Conservation (phyloP, 1,140 invertebrate genomes). For the Polypedilum vanderplanki region DNA sequence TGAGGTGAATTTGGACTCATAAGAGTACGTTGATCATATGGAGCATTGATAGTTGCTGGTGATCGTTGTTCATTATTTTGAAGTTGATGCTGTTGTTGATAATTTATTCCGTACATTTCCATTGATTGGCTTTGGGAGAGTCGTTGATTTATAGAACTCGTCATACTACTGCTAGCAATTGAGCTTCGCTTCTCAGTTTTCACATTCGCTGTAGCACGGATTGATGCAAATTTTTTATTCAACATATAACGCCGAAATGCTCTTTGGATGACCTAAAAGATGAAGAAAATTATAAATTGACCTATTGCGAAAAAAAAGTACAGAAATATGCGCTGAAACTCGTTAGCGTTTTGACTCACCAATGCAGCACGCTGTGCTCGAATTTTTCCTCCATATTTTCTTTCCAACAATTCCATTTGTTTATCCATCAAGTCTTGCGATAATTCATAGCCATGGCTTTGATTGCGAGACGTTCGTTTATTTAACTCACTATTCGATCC, state of each 20-base stretch:
- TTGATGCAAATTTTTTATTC: slow-evolving; percentile 88
- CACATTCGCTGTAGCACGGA: slow-evolving; percentile 71
- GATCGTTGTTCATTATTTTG: neutral
- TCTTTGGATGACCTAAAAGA: slow-evolving; percentile 63
- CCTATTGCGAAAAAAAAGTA: neutral
- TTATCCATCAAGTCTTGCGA: slow-evolving; percentile 94
- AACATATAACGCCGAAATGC: slow-evolving; percentile 89
- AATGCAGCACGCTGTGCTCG: slow-evolving; percentile 86
- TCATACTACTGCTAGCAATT: slow-evolving; percentile 44
- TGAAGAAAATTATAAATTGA: neutral
- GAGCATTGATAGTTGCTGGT: neutral
- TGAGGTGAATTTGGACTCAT: neutral
- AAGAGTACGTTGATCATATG: neutral
- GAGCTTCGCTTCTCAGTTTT: slow-evolving; percentile 74
- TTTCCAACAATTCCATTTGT: slow-evolving; percentile 89
- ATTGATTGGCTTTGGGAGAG: slow-evolving; percentile 25
- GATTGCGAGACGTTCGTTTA: neutral
- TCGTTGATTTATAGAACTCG: neutral
- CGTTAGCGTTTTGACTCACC: slow-evolving; percentile 44
- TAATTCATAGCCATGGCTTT: slow-evolving; percentile 65
- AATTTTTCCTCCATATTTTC: slow-evolving; percentile 83
- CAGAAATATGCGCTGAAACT: slow-evolving; percentile 16
- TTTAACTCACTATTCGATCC: slow-evolving; percentile 23
- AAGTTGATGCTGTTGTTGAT: neutral
- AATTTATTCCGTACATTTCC: slow-evolving; percentile 10